Conservation (phyloP, 2,113 vertebrate genomes). For the Scartelaos histophorus region DNA sequence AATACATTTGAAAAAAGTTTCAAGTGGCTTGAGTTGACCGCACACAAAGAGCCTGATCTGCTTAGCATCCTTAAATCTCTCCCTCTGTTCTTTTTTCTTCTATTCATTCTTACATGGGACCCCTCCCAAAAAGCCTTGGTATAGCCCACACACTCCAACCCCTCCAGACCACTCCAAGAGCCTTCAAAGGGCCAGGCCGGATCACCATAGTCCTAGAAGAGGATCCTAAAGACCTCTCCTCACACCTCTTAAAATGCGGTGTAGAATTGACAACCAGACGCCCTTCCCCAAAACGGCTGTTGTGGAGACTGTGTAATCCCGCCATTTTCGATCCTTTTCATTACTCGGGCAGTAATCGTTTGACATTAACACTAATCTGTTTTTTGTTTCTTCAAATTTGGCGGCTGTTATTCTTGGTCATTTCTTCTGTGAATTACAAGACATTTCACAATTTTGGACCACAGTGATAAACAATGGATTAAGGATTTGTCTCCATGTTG, state of each 20-base stretch:
- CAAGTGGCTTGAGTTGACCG: conserved; percentile 61
- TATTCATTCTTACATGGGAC: conserved; percentile 41
- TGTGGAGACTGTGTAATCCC: conserved; percentile 67
- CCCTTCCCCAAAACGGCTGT: conserved; percentile 56
- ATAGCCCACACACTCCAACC: conserved; percentile 32
- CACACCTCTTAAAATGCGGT: conserved; percentile 69
- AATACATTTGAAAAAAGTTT: conserved; percentile 57
- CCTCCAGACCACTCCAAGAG: conserved; percentile 34
- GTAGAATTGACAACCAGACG: conserved; percentile 56
- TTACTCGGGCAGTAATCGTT: conserved; percentile 53
- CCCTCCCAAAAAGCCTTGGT: conserved; percentile 45
- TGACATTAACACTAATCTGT: conserved; percentile 57
- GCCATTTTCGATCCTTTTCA: conserved; percentile 59
- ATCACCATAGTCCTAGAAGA: conserved; percentile 46
- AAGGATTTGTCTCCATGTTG: not conserved
- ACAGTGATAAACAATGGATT: conserved; percentile 3
- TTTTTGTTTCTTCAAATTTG: conserved; percentile 48
- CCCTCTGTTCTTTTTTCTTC: conserved; percentile 39
- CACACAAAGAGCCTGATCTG: conserved; percentile 75
- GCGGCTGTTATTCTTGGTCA: conserved; percentile 3
- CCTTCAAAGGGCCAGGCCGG: conserved; percentile 40
- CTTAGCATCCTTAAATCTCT: conserved; percentile 64
- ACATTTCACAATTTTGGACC: conserved; percentile 3
- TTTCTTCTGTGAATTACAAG: conserved; percentile 7
- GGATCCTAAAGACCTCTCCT: conserved; percentile 65